A percentile compares a stretch with the other conserved stretches of the same genome.
These are phyloP conservation scores for Falco berigora DNA, from an alignment of 2,797 vertebrate genomes.

Conservation along the genomic window DNA sequence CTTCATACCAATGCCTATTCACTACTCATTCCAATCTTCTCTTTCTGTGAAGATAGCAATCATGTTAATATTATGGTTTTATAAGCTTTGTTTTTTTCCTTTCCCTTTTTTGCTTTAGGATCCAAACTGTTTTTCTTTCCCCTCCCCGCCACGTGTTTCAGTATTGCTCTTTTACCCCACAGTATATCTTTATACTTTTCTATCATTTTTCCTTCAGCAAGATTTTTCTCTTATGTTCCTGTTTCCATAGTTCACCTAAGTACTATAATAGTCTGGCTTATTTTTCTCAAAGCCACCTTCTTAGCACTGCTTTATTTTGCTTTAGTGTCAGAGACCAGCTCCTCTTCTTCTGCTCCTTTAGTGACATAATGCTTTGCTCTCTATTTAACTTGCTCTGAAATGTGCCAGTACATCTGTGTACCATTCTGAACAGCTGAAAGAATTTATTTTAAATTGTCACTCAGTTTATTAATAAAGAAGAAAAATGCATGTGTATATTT, in stretches of 20 bases:
- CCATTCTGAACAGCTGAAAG: not conserved
- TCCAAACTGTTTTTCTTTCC: not conserved
- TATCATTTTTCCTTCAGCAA: not conserved
- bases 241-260: not conserved
- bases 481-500: conserved; percentile 21
- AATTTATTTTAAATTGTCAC: conserved; percentile 46
- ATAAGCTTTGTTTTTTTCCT: not conserved
- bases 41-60: not conserved
- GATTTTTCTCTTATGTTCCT: not conserved
- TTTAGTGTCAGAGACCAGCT: not conserved
- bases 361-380: not conserved
- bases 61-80: not conserved
- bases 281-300: not conserved
- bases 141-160: not conserved
- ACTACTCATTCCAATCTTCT: not conserved
- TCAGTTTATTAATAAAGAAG: conserved; percentile 25
- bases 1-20: not conserved
- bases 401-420: not conserved
- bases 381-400: not conserved
- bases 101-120: not conserved
- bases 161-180: not conserved
- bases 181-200: not conserved
- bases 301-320: not conserved
- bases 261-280: not conserved
- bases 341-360: not conserved